Conservation (phyloP, 2,113 vertebrate species). For the Ornithorhynchus anatinus region DNA sequence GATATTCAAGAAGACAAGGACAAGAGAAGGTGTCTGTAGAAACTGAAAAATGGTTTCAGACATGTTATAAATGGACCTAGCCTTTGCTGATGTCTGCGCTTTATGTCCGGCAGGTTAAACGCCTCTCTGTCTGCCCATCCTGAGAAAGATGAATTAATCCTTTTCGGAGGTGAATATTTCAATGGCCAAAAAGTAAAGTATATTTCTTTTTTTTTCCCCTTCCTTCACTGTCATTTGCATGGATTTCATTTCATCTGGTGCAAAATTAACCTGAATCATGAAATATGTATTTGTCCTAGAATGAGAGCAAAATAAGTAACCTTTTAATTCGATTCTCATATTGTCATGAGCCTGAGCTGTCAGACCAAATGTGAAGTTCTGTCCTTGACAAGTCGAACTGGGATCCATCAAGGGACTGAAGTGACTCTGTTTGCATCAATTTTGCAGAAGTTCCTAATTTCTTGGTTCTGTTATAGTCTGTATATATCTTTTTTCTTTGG, state of each 20-base stretch:
- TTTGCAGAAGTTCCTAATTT: conserved; percentile 50
- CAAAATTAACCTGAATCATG: conserved; percentile 26
- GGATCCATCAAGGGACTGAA: conserved; percentile 42
- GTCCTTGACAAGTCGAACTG: neutral
- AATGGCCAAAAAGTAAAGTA: conserved; percentile 95
- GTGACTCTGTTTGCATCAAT: conserved; percentile 42
- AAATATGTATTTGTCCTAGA: conserved; percentile 34
- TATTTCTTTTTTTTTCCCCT: conserved; percentile 45
- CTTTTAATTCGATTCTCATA: conserved; percentile 34
- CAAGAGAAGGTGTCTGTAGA: conserved; percentile 13
- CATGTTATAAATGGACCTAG: neutral
- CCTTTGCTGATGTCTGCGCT: neutral
- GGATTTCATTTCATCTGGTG: conserved; percentile 33
- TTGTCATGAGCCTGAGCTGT: neutral
- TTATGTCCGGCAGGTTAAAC: conserved; percentile 76
- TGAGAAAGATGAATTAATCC: conserved; percentile 93
- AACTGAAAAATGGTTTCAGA: neutral
- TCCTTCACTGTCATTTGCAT: conserved; percentile 33
- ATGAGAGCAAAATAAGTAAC: conserved; percentile 55
- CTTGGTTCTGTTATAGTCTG: conserved; percentile 33
- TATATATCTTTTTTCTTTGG: conserved; percentile 30
- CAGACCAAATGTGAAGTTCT: conserved; percentile 12
- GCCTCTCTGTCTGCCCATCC: conserved; percentile 87
- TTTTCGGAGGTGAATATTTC: conserved; percentile 98
- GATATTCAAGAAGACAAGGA: conserved; percentile 8